Evolutionary conservation across 2,113 vertebrate genomes (phyloP), one percentile per base, ranked within the genome.

Genomic region (Polypterus senegalus): DNA sequence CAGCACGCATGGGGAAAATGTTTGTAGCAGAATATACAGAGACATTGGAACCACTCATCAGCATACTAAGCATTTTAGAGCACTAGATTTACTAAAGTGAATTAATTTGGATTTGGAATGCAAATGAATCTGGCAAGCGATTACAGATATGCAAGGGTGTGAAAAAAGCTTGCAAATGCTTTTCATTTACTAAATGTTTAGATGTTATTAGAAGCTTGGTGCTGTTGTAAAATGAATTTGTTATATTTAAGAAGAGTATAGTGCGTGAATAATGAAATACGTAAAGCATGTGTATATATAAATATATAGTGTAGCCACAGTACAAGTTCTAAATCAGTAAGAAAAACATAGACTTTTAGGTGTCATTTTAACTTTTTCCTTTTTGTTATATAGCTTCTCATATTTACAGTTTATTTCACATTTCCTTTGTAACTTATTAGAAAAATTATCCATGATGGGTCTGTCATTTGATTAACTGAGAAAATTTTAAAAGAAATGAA

Each of bases 21-120:
- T 88, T 88, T 88, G 82, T 85, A 86, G 85, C 86, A 81, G 81
- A 79, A 86, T 88, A 84, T 88, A 89, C 86, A 81, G 86, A 82
- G 71, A 79, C 79, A 79, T 79, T 71, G 83, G 81, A 87, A 86
- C 75, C 84, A 77, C 88, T 93, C 91, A 94, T 95, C 90, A 91
- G 90, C 88, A 95, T 97, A 91, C 93, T 84, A 86, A 91, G 82
- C 87, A 76, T 86, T 88, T 89, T 84, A 77, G 77, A 87, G 77
- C 89, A 89, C 84, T 88, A 91, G 91, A 94, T 95, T 94, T 88
- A 89, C 89, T 89, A 91, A 94, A 92, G 90, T 94, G 95, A 97
- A 97, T 98, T 97, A 96, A 98, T 98, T 93, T 97, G 94, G 92
- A 97, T 98, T 95, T 94, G 92, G 94, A 89, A 97, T 97, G 93